Conservation (phyloP, 2,797 vertebrate genomes). For the Acipenser transmontanus region DNA sequence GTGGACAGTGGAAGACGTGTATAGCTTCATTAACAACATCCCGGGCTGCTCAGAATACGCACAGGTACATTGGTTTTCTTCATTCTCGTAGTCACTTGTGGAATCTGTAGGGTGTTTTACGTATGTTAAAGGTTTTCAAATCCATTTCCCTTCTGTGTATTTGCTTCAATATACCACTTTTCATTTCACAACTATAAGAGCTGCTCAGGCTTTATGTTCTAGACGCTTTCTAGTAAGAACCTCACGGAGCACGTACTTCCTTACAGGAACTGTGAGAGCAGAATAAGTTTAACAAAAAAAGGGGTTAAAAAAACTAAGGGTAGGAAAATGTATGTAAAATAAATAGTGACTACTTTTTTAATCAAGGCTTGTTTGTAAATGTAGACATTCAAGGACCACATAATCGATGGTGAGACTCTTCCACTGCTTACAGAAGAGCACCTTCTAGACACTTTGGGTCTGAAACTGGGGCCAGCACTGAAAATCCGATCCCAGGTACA, state of each 20-base stretch:
- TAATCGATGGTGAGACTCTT: slow-evolving; percentile 90
- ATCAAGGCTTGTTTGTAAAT: too few species aligned
- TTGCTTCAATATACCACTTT: too few species aligned
- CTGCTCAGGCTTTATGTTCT: too few species aligned
- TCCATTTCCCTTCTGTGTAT: too few species aligned
- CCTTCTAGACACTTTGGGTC: slow-evolving; percentile 83
- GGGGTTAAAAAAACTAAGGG: too few species aligned
- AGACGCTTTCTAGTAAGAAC: too few species aligned
- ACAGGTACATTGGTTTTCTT: slow-evolving; percentile 62
- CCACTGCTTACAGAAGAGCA: slow-evolving; percentile 92
- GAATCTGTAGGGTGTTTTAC: not conserved
- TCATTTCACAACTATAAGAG: too few species aligned
- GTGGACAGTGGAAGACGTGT: slow-evolving; percentile 85
- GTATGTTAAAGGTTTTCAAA: not conserved
- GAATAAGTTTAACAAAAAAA: too few species aligned
- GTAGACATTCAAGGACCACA: slow-evolving; percentile 88
- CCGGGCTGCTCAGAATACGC: slow-evolving; percentile 88
- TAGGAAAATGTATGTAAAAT: too few species aligned
- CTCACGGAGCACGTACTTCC: too few species aligned
- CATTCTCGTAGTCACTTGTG: not conserved
- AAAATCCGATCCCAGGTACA: slow-evolving; percentile 90
- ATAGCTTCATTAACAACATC: slow-evolving; percentile 75
- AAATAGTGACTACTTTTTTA: too few species aligned
- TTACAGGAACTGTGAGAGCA: too few species aligned
- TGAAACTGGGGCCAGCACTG: slow-evolving; percentile 87